These are phyloP conservation scores for Myotis findleyi DNA, from an alignment of 2,797 vertebrate species.

Conservation along the genomic window DNA sequence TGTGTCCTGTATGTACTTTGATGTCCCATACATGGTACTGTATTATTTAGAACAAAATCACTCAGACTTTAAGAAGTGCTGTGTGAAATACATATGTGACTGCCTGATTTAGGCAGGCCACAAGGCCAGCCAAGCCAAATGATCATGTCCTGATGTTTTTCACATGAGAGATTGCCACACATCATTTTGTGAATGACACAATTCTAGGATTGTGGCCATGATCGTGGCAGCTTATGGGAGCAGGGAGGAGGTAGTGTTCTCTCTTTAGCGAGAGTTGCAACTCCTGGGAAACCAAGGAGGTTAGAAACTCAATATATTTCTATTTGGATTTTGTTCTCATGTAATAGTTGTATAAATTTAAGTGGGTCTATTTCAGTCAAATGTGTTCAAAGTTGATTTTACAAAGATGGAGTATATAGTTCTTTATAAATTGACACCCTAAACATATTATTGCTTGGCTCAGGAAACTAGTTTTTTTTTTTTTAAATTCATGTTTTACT, in stretches of 20 bases:
- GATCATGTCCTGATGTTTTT: not conserved
- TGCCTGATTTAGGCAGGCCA: not conserved
- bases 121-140: not conserved
- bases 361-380: not conserved
- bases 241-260: not conserved
- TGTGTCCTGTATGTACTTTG: not conserved
- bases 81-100: not conserved
- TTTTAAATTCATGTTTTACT: slow-evolving; percentile 28
- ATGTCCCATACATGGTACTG: not conserved
- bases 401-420: not conserved
- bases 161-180: not conserved
- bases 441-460: slow-evolving; percentile 47
- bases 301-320: not conserved
- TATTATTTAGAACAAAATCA: not conserved
- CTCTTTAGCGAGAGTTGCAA: not conserved
- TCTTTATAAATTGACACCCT: not conserved
- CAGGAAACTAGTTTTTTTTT: slow-evolving; percentile 42
- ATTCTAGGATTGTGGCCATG: not conserved
- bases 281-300: not conserved
- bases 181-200: not conserved
- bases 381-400: slow-evolving; percentile 7
- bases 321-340: slow-evolving; percentile 37
- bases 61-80: not conserved
- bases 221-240: not conserved
- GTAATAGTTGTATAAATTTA: not conserved